Evolutionary conservation across 1,140 invertebrate species (phyloP), one percentile per base, ranked within the genome.

Genomic region (Camponotus pennsylvanicus): DNA sequence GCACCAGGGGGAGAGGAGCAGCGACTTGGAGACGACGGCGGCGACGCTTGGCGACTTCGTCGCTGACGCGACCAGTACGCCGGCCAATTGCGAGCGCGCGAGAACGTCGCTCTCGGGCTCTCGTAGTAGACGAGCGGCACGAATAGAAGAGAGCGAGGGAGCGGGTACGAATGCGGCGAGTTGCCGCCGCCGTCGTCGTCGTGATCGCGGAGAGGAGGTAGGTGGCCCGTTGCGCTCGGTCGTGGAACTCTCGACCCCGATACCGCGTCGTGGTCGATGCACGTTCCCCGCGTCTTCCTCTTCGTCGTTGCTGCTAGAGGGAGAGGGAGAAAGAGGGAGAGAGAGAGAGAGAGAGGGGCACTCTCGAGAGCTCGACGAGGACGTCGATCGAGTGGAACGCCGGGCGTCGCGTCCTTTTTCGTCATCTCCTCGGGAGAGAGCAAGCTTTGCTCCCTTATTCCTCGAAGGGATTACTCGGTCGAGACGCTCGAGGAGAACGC

Each of bases 161-260:
- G 27, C 21, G 42, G 49, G 55, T 13, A 45, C 61, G 55, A 63
- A 63, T 49, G 82, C 71, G 71, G 42, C 67, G 52, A 13, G 69
- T 27, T 27, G 57, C 5, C 37, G 4, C 32, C 70, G 49, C n/a
- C 34, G 55, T 9, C 76, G 55, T 9, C 76, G 13, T 7, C 42
- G 21, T 59, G 64, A 67, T 45, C 13, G 55, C 34, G 55, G 40
- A 63, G 79, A 83, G 79, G 79, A 82, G 79, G 79, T 71, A 71
- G 79, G 79, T 83, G 79, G 79, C 67, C 64, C 45, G 63, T 32
- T 70, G 75, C 64, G 71, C 52, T 87, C 86, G 88, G 88, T 89
- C 87, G 76, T 89, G 88, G 88, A 89, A 89, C 88, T 89, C 71
- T 77, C 76, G 87, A 89, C 80, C 88, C 83, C 69, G 84, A 86